phyloP scores from a whole-genome alignment of 2,797 vertebrate genomes.

The Danio kyathit region DNA sequence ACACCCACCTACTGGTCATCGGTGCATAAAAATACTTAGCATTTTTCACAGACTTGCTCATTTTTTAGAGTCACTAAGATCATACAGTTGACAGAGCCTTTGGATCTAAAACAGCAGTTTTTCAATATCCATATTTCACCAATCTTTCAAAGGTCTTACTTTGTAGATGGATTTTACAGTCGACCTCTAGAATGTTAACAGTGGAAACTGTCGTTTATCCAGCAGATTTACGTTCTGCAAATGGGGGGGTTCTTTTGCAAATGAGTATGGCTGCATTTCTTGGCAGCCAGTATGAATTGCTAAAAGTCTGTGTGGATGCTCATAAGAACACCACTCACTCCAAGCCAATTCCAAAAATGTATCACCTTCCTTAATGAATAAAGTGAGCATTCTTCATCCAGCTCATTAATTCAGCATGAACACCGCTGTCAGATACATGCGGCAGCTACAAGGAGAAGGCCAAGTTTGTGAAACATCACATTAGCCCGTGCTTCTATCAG shows the following conservation, averaged over 20 bases:
- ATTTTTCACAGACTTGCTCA: slow-evolving; percentile 22
- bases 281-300: slow-evolving; percentile 52
- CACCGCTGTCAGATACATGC: slow-evolving; percentile 43
- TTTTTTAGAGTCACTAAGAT: neutral
- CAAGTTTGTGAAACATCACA: slow-evolving; percentile 55
- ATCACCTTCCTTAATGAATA: slow-evolving; percentile 65
- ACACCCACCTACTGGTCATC: slow-evolving; percentile 71
- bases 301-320: slow-evolving; percentile 53
- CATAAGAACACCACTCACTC: slow-evolving; percentile 58
- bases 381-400: slow-evolving; percentile 53
- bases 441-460: slow-evolving; percentile 41
- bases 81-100: neutral
- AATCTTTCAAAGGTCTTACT: slow-evolving; percentile 7
- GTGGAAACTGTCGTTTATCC: slow-evolving; percentile 48
- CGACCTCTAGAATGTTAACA: slow-evolving; percentile 50
- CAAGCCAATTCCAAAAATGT: slow-evolving; percentile 61
- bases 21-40: slow-evolving; percentile 63
- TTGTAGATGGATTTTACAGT: neutral
- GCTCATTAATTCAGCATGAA: slow-evolving; percentile 59
- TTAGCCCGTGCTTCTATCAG: slow-evolving; percentile 33
- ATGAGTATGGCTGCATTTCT: slow-evolving; percentile 53
- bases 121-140: neutral
- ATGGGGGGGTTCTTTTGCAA: slow-evolving; percentile 52
- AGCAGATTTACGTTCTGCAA: slow-evolving; percentile 48
- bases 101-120: slow-evolving; percentile 7